phyloP scores from a whole-genome alignment of 2,888 invertebrate genomes.

The Chaetogeoica ovagalla region DNA sequence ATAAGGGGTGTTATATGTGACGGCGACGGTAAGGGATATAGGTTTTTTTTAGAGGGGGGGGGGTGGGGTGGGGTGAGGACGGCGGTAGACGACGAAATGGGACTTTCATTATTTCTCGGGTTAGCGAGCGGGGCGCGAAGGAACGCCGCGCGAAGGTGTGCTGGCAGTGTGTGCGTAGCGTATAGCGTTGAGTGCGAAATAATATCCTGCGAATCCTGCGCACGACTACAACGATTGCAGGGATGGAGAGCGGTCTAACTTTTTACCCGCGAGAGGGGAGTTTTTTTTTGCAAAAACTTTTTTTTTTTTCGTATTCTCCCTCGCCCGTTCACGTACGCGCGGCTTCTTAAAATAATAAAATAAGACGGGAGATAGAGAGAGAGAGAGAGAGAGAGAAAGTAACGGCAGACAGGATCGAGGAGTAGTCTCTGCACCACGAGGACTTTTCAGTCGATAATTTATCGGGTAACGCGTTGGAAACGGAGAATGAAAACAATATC shows the following conservation, averaged over 20 bases:
- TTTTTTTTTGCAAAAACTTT: slow-evolving; percentile 14
- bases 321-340: neutral
- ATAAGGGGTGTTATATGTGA: slow-evolving; percentile 41
- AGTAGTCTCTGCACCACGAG: neutral
- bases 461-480: slow-evolving; percentile 51
- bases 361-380: neutral
- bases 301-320: slow-evolving; percentile 5
- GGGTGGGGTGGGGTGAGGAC: neutral
- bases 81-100: slow-evolving; percentile 32
- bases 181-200: slow-evolving; percentile 43
- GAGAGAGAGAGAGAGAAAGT: neutral
- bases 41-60: neutral
- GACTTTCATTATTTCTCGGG: slow-evolving; percentile 46
- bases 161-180: too few species aligned
- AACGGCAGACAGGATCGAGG: too few species aligned
- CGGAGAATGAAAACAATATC: slow-evolving; percentile 50
- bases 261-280: neutral
- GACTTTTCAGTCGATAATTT: slow-evolving; percentile 50
- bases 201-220: slow-evolving; percentile 43
- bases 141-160: too few species aligned
- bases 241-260: neutral
- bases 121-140: neutral
- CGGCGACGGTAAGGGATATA: neutral
- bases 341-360: slow-evolving; percentile 39
- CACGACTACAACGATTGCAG: slow-evolving; percentile 28